Conservation (phyloP, 2,113 vertebrate species). For the Xenopus laevis region DNA sequence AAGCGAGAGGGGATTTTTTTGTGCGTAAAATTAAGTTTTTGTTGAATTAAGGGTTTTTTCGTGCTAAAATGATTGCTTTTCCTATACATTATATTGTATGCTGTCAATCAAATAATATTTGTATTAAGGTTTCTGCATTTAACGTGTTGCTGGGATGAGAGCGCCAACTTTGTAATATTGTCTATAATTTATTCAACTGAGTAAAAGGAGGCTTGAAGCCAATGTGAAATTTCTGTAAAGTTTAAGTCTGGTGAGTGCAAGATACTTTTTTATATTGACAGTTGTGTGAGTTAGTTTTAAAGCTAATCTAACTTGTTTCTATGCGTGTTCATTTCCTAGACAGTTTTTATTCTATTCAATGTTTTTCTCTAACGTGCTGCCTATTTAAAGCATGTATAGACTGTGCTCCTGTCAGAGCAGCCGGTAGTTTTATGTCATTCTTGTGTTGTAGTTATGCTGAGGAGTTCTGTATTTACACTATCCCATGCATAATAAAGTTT, state of each 20-base stretch:
- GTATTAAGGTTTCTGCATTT: background rate
- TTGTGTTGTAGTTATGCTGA: too few relatives aligned
- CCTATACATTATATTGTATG: background rate
- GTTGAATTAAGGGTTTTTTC: constrained; percentile 5
- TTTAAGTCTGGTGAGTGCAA: background rate
- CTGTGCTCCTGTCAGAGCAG: too few relatives aligned
- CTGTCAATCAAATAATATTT: background rate
- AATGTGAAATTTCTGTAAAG: background rate
- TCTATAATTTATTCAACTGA: background rate
- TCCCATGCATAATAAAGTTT: too few relatives aligned
- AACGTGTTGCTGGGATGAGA: background rate
- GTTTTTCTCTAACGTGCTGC: too few relatives aligned
- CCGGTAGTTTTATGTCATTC: too few relatives aligned
- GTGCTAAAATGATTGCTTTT: background rate
- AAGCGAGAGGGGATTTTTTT: background rate
- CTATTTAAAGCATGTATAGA: too few relatives aligned
- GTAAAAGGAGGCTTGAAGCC: constrained; percentile 3
- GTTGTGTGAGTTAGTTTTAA: too few relatives aligned
- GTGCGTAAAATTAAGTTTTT: too few relatives aligned
- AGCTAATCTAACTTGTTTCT: too few relatives aligned
- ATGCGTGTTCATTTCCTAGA: too few relatives aligned
- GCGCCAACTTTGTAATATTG: background rate
- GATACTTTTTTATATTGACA: background rate
- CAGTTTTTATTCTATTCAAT: too few relatives aligned
- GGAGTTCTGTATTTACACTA: too few relatives aligned